Conservation (phyloP, 2,888 invertebrate genomes). For the Pseudococcus viburni region DNA sequence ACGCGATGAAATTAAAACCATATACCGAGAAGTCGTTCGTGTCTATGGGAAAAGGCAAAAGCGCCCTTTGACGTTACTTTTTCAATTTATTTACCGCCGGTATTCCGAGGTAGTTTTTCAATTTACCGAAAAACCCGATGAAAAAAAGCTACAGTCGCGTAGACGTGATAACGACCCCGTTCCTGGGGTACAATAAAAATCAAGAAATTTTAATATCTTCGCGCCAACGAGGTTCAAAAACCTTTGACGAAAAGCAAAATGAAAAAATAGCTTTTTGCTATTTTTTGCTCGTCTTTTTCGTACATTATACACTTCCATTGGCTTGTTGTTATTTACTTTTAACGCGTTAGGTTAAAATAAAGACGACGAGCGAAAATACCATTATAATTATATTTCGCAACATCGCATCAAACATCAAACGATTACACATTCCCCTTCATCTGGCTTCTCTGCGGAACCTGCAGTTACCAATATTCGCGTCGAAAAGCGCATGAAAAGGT, state of each 20-base stretch:
- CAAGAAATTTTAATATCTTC: neutral
- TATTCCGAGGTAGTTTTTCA: neutral
- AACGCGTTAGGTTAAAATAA: neutral
- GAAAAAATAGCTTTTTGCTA: neutral
- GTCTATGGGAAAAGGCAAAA: neutral
- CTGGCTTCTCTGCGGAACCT: neutral
- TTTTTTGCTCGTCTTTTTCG: neutral
- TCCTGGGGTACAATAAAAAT: neutral
- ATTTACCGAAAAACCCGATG: neutral
- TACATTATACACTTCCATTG: too few relatives aligned
- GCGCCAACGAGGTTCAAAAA: neutral
- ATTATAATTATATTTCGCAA: neutral
- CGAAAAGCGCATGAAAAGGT: too few relatives aligned
- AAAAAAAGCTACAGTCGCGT: neutral
- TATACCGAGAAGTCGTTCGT: neutral
- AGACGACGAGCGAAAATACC: neutral
- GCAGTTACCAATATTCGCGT: too few relatives aligned
- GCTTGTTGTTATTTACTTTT: neutral
- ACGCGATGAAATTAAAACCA: conserved; percentile 1
- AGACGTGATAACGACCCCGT: neutral
- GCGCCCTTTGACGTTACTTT: neutral
- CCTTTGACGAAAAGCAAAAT: neutral
- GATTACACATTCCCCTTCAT: neutral
- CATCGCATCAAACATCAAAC: neutral
- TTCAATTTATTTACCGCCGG: neutral